Evolutionary conservation across 2,888 invertebrate genomes (phyloP).

Genomic region (Drosophila nigricruria): DNA sequence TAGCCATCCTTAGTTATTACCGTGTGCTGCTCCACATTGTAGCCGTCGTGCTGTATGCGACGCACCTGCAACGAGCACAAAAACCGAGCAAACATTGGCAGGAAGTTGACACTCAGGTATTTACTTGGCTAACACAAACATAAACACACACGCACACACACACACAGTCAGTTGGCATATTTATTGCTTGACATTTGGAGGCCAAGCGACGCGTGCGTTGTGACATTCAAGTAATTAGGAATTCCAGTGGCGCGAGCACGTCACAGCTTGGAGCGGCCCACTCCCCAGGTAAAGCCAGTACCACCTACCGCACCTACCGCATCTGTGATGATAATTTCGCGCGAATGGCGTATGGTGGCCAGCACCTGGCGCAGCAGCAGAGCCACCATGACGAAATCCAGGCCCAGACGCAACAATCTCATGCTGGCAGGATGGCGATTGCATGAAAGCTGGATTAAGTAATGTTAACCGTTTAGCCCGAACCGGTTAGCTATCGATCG

Average conservation of each 20-base stretch:
- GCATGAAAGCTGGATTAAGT: constrained; percentile 70
- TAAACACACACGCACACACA: constrained; percentile 14
- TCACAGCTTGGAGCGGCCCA: constrained; percentile 27
- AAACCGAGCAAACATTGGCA: constrained; percentile 33
- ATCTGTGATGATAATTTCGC: constrained; percentile 84
- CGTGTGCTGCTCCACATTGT: constrained; percentile 87
- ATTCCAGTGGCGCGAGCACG: constrained; percentile 58
- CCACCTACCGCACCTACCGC: constrained; percentile 80
- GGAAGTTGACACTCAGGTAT: constrained; percentile 37
- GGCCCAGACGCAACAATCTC: constrained; percentile 56
- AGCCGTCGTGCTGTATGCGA: constrained; percentile 83
- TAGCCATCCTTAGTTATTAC: constrained; percentile 86
- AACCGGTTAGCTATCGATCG: constrained; percentile 74
- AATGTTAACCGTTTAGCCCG: constrained; percentile 55
- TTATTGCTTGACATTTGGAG: constrained; percentile 76
- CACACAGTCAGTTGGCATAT: constrained; percentile 60
- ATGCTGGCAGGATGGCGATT: constrained; percentile 66
- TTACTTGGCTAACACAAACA: constrained; percentile 42
- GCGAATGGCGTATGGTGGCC: constrained; percentile 68
- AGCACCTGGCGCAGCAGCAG: constrained; percentile 59
- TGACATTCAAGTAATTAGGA: constrained; percentile 72
- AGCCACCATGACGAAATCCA: constrained; percentile 62
- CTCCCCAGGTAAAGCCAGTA: neutral
- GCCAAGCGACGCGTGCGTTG: constrained; percentile 77
- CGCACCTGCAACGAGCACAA: constrained; percentile 73